Base-by-base conservation (phyloP, 2,888 invertebrate genomes). In the Limnephilus auricula region DNA sequence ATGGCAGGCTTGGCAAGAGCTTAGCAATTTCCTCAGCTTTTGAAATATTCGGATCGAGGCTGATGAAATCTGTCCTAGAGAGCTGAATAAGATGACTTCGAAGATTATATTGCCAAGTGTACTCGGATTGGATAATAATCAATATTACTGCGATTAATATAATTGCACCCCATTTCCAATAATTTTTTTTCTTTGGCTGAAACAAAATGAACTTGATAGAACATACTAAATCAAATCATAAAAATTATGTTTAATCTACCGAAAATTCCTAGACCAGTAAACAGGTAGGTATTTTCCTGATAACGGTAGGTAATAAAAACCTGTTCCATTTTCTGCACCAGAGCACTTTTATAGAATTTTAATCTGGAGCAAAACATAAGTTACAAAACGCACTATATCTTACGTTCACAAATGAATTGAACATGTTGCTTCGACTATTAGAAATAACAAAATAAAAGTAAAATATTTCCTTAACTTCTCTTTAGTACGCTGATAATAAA, bases 11-110 rank as follows among this genome's bases (percentile, higher is more conserved):
- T 12, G 87, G 90, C 25, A 45, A 82, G 13, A 34, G 80, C n/a
- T 87, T 96, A 94, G 98, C 98, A 90, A 98, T 97, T 94, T 98
- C 50, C 32, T 86, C 50, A 15, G 32, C 31, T 50, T 32, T n/a
- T 25, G 31, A 3, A n/a, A 30, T 50, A 50, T 31, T 34, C 32
- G 25, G 65, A 30, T 45, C 37, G 34, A 34, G 34, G 9, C 34
- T 34, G 25, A 37, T 4, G 25, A 32, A 0, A 37, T 82, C 34
- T 25, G 18, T 3, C 31, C 6, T 18, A 32, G 82, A 82, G 32
- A 34, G 0, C 12, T 37, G 31, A 0, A 9, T 4, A 65, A 65
- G 65, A 25, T 10, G 25, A 65, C 65, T n/a, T 25, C 9, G 65
- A 65, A 65, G 25, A 65, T 3, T 65, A n/a, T 65, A 25, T 65